Evolutionary conservation across 2,797 vertebrate genomes (phyloP), one percentile per base, ranked within the genome.

Genomic region (Leptodactylus fallax): DNA sequence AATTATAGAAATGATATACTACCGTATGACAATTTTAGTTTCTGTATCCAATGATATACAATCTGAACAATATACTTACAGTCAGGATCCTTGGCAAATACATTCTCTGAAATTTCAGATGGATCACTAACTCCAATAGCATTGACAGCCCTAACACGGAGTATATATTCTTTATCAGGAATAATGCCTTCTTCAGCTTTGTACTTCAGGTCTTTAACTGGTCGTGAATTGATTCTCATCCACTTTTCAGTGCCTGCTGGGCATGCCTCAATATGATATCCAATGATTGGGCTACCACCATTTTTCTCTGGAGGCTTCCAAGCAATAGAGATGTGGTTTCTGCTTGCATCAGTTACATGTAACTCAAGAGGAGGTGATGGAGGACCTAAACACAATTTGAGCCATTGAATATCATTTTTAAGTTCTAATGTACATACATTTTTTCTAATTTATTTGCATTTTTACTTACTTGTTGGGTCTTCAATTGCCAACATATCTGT

Each of bases 211-310:
- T 99, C 98, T 95, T 99, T 99, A 87, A 99, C 94, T 71, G 98
- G 97, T n/a, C 98, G 97, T 81, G 98, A 98, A 93, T 99, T 99
- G 69, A 99, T 95, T 90, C 97, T 94, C 98, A 99, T 99, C 98
- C 98, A 99, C 91, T 99, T 99, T 92, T 98, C 98, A 7, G 98
- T 99, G 85, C 98, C 98, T 7, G 96, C 96, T 91, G 97, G 97
- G 1, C 98, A 98, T 94, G 99, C 96, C 93, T 99, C 98, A 72
- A 99, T 94, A 91, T 99, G 96, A 93, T 99, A 99, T 69, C 98
- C 98, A 61, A 95, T 95, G 88, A 99, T 95, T 60, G 96, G 96
- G 90, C 96, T 96, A 90, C 98, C 98, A 6, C 98, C 98, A 72
- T 97, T 96, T 89, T 95, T 97, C 91, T 95, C 96, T 49, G 98